These are phyloP conservation scores for Pocillopora verrucosa DNA, from an alignment of 64 coral and sea anemone genomes.

Conservation along the genomic window DNA sequence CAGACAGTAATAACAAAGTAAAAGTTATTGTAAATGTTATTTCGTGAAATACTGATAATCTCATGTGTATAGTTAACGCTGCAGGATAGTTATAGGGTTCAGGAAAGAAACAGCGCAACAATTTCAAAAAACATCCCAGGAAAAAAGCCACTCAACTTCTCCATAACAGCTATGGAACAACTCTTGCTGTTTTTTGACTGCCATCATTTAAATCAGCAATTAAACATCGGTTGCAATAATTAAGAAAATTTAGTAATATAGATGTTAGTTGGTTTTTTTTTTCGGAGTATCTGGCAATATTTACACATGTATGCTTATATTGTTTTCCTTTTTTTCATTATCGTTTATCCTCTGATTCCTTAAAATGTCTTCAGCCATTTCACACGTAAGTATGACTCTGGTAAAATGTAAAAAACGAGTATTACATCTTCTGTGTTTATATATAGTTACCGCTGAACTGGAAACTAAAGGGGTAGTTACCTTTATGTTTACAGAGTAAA, in stretches of 20 bases:
- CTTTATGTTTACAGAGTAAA: slow-evolving; percentile 60
- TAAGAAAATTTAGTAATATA: background rate
- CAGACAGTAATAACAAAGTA: too few relatives aligned
- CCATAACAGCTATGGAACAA: too few relatives aligned
- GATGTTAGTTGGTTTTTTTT: background rate
- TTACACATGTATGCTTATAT: background rate
- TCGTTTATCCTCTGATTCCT: slow-evolving; percentile 7
- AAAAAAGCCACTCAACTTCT: too few relatives aligned
- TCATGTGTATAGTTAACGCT: too few relatives aligned
- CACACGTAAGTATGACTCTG: slow-evolving; percentile 81
- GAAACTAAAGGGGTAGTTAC: background rate
- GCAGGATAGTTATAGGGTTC: too few relatives aligned
- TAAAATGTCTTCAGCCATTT: slow-evolving; percentile 74
- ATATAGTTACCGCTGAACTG: background rate
- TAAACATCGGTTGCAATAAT: background rate
- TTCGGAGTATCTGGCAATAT: background rate
- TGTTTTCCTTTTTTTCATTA: slow-evolving; percentile 1
- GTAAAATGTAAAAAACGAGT: background rate
- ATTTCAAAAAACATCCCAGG: too few relatives aligned
- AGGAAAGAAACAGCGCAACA: too few relatives aligned
- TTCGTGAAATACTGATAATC: too few relatives aligned
- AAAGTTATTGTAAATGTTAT: too few relatives aligned
- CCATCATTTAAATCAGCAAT: background rate
- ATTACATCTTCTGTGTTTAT: background rate
- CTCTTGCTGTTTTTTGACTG: too few relatives aligned